Evolutionary conservation across 2,797 vertebrate genomes (phyloP).

Genomic region (Platalea minor): DNA sequence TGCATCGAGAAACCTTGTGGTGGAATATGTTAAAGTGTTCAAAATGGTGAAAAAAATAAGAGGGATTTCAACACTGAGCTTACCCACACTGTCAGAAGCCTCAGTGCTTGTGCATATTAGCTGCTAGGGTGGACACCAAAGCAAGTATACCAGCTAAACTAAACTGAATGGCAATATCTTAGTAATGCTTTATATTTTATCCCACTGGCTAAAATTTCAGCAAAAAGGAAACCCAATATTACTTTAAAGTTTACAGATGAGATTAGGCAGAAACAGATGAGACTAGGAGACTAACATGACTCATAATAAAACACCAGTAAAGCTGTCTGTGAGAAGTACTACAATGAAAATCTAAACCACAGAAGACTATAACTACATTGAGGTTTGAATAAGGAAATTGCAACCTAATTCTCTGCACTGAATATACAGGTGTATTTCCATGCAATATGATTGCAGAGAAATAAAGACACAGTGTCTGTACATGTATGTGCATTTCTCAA

Average conservation of each 20-base stretch:
- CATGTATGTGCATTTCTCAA: background rate
- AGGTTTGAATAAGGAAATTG: background rate
- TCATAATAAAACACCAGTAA: background rate
- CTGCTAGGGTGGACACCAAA: background rate
- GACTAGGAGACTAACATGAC: background rate
- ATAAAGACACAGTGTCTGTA: background rate
- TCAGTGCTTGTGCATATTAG: background rate
- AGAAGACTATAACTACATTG: background rate
- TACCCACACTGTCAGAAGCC: background rate
- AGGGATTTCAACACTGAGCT: background rate
- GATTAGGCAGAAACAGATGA: background rate
- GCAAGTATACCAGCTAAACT: background rate
- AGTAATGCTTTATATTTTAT: background rate
- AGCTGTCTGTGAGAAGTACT: background rate
- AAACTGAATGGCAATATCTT: background rate
- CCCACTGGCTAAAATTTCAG: background rate
- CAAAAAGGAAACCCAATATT: background rate
- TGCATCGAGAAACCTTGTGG: background rate
- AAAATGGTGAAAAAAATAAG: conserved; percentile 7
- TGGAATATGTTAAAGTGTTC: background rate
- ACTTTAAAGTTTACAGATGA: background rate
- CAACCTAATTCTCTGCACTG: background rate
- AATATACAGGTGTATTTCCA: background rate
- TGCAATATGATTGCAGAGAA: background rate
- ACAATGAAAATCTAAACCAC: background rate